Base-by-base conservation (phyloP, 2,797 vertebrate species). In the Saguinus oedipus region DNA sequence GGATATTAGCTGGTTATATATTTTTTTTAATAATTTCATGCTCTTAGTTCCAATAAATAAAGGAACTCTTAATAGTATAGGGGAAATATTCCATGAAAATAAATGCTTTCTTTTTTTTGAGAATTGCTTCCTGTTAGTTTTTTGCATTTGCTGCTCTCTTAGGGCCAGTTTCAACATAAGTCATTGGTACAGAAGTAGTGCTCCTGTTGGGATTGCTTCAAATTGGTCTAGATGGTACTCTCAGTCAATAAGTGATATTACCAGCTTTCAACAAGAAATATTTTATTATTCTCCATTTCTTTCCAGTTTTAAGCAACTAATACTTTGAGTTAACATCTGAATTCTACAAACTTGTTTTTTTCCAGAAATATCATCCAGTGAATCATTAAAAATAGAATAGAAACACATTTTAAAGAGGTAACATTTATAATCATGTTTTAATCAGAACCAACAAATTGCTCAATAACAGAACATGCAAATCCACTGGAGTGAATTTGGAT, bases 261-360 rank as follows among this genome's bases (percentile, higher is more conserved):
- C 15, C 55, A 95, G 2, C n/a, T 97, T 96, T 96, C 17, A 93
- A 75, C 39, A 36, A 93, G 53, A 97, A 97, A 50, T 14, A 26
- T 33, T 82, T 78, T 33, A 53, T 95, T 96, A 30, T 89, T 61
- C 61, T 94, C 27, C 78, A 90, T 93, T 88, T 72, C 94, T 92
- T 83, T 89, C 92, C 90, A 64, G 36, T 61, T 85, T 96, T 76
- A 93, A 88, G 85, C 82, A 94, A 55, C 42, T 46, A 72, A 13
- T 59, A 64, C 44, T 96, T 68, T 95, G 20, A 97, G 89, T 74
- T 72, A 78, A 83, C 74, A 96, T 79, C 5, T 44, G 7, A 79
- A 96, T 93, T 96, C 93, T 87, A 76, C 72, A 90, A 97, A 97
- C 44, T 94, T 78, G 53, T 46, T 75, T 78, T 96, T 91, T 20